phyloP scores from a whole-genome alignment of 2,113 vertebrate species.

The Bujurquina vittata region DNA sequence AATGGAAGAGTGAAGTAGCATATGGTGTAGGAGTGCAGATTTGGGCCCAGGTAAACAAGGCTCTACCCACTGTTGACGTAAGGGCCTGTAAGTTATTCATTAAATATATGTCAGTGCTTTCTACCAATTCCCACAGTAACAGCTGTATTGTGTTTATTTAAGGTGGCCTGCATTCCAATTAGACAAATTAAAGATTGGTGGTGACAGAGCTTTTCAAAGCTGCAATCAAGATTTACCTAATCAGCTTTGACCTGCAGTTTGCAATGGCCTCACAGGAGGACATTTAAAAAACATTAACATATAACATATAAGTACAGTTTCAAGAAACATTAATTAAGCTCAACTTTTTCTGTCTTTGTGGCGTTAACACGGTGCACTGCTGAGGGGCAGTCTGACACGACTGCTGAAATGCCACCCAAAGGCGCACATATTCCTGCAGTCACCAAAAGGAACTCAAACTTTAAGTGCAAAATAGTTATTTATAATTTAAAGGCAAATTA shows the following conservation, averaged over 20 bases:
- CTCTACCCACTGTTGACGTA: slow-evolving; percentile 42
- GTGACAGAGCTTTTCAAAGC: slow-evolving; percentile 31
- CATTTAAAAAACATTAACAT: neutral
- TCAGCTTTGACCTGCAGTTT: neutral
- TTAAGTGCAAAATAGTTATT: neutral
- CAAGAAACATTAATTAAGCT: neutral
- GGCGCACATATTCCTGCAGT: neutral
- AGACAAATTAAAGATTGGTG: slow-evolving; percentile 35
- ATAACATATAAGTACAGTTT: neutral
- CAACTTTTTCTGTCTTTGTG: neutral
- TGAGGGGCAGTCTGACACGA: neutral
- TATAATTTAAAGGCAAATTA: neutral
- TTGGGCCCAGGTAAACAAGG: slow-evolving; percentile 73
- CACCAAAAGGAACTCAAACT: neutral
- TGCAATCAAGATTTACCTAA: slow-evolving; percentile 34
- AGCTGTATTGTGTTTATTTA: slow-evolving; percentile 34
- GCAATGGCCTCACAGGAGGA: neutral
- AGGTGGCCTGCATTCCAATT: slow-evolving; percentile 34
- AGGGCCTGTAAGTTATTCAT: slow-evolving; percentile 70
- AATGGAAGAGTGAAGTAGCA: slow-evolving; percentile 79
- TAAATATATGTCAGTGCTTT: slow-evolving; percentile 65
- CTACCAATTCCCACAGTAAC: slow-evolving; percentile 43
- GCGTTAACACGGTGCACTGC: neutral
- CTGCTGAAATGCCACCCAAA: neutral
- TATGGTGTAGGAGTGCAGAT: slow-evolving; percentile 59